Evolutionary conservation across 2,113 vertebrate species (phyloP), one percentile per base, ranked within the genome.

Genomic region (Bambusicola thoracicus): DNA sequence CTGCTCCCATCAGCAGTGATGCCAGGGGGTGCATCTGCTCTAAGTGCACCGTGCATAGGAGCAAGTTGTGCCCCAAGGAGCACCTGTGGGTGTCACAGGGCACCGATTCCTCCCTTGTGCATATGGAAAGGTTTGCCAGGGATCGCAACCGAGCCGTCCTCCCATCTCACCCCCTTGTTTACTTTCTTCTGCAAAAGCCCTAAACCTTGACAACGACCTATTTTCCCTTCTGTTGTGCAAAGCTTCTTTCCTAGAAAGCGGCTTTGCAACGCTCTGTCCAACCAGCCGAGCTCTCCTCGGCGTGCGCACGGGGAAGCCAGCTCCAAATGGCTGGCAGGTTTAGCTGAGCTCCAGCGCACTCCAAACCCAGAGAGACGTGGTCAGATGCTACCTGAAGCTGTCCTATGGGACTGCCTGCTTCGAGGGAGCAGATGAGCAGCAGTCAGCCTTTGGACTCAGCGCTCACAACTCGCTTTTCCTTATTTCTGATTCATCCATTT

Each of bases 201-300:
- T 85, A 89, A 93, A 96, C 91, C 85, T 93, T 96, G 81, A 93
- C 93, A 72, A 94, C 8, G 65, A 91, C 82, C 91, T 94, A 40
- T 92, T 94, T 96, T 87, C 38, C 72, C 51, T 93, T 76, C 79
- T 83, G 51, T 95, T 94, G 81, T 51, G 43, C 79, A 93, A 95
- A 95, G 79, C 80, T 94, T 32, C 72, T 96, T 97, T 97, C 96
- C 96, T 96, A 95, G 93, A 96, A 97, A 96, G 96, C 94, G 79
- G 72, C 81, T 93, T 91, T 87, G 68, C 53, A 85, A 48, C 0
- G 1, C 68, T 82, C 6, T 1, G 72, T 72, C 93, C 81, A 43
- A 74, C 14, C 63, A 59, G 87, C 81, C 49, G 87, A 36, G 85
- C 81, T 93, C 75, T 91, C 19, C 75, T 67, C 65, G 12, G 7